Percentiles rank a stretch among this genome's conserved stretches.
These are phyloP conservation scores for Parochlus steinenii DNA, from an alignment of 2,888 invertebrate genomes.

Conservation along the genomic window DNA sequence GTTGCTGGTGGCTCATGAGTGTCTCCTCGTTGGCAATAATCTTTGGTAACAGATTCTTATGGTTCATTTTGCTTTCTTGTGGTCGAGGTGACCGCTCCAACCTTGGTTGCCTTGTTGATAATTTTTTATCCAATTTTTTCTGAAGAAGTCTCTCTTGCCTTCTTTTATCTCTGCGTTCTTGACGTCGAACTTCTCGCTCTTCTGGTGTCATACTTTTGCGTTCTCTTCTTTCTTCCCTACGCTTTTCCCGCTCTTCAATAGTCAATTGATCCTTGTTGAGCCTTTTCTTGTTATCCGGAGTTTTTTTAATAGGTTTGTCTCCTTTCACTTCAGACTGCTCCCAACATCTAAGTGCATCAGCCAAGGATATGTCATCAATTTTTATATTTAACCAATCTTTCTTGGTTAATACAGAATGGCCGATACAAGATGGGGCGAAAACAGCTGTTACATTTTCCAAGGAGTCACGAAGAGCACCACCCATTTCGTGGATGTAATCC, in stretches of 20 bases:
- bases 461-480: conserved; percentile 64
- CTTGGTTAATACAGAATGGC: conserved; percentile 76
- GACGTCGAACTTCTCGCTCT: conserved; percentile 5
- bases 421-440: conserved; percentile 86
- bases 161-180: conserved; percentile 7
- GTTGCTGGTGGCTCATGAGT: conserved; percentile 18
- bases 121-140: conserved; percentile 10
- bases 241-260: conserved; percentile 11
- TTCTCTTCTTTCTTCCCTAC: conserved; percentile 6
- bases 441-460: conserved; percentile 73
- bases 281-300: conserved; percentile 9
- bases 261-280: conserved; percentile 7
- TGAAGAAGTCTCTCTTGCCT: conserved; percentile 9
- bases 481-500: conserved; percentile 86
- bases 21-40: conserved; percentile 15
- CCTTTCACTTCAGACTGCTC: conserved; percentile 37
- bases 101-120: conserved; percentile 10
- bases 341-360: conserved; percentile 80
- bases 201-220: conserved; percentile 7
- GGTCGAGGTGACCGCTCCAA: conserved; percentile 12
- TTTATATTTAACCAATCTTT: conserved; percentile 75
- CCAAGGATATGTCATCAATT: conserved; percentile 68
- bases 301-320: conserved; percentile 10
- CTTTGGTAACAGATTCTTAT: conserved; percentile 13
- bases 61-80: conserved; percentile 11